Evolutionary conservation across 64 coral and sea anemone genomes (phyloP).

Genomic region (Pocillopora damicornis): DNA sequence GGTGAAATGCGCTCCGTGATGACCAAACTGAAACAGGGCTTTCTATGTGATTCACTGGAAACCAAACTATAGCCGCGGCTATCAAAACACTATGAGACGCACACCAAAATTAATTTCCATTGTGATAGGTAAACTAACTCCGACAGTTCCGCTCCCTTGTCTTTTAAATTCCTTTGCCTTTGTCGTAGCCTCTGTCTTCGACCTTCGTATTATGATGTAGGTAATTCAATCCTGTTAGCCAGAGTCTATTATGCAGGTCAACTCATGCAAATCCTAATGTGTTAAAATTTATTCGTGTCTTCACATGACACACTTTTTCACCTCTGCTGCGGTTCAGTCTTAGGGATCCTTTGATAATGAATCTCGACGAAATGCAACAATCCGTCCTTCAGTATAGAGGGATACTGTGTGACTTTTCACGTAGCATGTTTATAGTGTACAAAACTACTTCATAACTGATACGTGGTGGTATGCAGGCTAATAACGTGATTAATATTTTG

Average conservation of each 20-base stretch:
- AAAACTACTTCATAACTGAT: neutral
- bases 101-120: slow-evolving; percentile 23
- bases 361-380: neutral
- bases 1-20: neutral
- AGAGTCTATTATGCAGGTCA: neutral
- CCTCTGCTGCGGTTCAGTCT: neutral
- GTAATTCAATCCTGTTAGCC: slow-evolving; percentile 16
- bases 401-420: neutral
- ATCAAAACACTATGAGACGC: neutral
- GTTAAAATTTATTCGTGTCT: neutral
- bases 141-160: slow-evolving; percentile 8
- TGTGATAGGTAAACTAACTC: neutral
- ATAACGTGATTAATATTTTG: slow-evolving; percentile 8
- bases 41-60: neutral
- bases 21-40: neutral
- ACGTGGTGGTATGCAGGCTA: neutral
- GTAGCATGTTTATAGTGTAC: neutral
- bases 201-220: neutral
- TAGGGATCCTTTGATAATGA: neutral
- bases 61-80: neutral
- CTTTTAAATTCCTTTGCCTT: slow-evolving; percentile 27
- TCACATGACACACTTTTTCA: neutral
- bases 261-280: neutral
- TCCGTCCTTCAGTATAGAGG: neutral
- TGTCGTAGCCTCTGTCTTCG: neutral